Evolutionary conservation across 2,113 vertebrate genomes (phyloP).

Genomic region (Anhinga rufa): DNA sequence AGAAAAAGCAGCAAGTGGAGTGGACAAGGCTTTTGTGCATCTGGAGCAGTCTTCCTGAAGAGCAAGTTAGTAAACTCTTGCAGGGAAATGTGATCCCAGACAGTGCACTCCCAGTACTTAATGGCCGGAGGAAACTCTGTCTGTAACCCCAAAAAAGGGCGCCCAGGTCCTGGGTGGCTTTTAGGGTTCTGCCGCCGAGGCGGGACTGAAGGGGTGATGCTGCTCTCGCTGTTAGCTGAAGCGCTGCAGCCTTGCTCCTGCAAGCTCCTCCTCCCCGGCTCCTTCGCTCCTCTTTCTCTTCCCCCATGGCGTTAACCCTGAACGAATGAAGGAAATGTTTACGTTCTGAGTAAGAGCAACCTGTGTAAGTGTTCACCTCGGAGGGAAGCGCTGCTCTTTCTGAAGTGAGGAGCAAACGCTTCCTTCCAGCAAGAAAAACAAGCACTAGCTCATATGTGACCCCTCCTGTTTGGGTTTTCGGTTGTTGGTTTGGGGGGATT

Average conservation of each 20-base stretch:
- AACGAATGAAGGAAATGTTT: not conserved
- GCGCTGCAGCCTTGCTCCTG: not conserved
- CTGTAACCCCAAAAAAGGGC: not conserved
- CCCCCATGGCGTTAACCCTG: not conserved
- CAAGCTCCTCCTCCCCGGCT: not conserved
- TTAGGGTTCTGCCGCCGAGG: not conserved
- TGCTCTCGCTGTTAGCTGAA: not conserved
- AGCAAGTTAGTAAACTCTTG: not conserved
- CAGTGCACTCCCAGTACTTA: not conserved
- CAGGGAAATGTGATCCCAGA: not conserved
- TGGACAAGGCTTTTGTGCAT: not conserved
- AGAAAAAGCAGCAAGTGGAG: not conserved
- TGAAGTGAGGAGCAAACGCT: not conserved
- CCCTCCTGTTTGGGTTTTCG: not conserved
- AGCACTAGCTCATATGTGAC: not conserved
- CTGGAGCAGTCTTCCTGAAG: not conserved
- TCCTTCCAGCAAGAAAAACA: not conserved
- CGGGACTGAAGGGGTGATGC: not conserved
- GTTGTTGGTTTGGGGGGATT: rapidly evolving
- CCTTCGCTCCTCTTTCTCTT: not conserved
- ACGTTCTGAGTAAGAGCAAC: not conserved
- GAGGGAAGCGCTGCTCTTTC: not conserved
- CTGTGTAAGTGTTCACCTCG: not conserved
- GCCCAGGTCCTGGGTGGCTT: not conserved
- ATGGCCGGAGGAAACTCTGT: not conserved